These are phyloP conservation scores for Crenuchus spilurus DNA, from an alignment of 2,797 vertebrate species.

Conservation along the genomic window DNA sequence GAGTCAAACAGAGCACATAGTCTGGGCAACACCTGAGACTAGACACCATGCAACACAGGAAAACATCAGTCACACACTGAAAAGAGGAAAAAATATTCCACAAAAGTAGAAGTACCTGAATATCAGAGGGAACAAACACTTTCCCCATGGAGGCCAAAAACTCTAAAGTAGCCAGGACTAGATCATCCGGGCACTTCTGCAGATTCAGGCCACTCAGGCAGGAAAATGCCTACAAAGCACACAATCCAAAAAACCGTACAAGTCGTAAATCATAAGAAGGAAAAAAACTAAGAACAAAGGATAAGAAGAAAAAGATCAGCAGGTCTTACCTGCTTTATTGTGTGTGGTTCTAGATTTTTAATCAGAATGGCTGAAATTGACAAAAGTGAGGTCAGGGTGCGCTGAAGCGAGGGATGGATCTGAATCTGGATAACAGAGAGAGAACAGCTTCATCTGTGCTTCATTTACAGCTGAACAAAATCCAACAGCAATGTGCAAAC, in stretches of 20 bases:
- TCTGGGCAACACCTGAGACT: conserved; percentile 84
- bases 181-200: conserved; percentile 74
- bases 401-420: conserved; percentile 75
- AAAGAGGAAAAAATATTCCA: neutral
- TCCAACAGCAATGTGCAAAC: neutral
- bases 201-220: conserved; percentile 80
- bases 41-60: neutral
- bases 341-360: conserved; percentile 76
- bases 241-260: conserved; percentile 66
- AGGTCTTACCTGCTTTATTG: conserved; percentile 82
- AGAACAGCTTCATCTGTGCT: neutral
- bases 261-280: neutral
- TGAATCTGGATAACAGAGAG: conserved; percentile 72
- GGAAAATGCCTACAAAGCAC: conserved; percentile 75
- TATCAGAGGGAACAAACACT: conserved; percentile 78
- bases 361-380: conserved; percentile 79
- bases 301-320: neutral
- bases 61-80: neutral
- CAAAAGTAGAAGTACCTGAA: conserved; percentile 77
- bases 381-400: conserved; percentile 81
- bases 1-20: conserved; percentile 81
- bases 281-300: conserved; percentile 12
- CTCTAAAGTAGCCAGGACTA: conserved; percentile 80
- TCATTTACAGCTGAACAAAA: too few species aligned
- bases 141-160: conserved; percentile 87